Base-by-base conservation (phyloP, 1,140 invertebrate genomes). In the Ceratitis capitata region DNA sequence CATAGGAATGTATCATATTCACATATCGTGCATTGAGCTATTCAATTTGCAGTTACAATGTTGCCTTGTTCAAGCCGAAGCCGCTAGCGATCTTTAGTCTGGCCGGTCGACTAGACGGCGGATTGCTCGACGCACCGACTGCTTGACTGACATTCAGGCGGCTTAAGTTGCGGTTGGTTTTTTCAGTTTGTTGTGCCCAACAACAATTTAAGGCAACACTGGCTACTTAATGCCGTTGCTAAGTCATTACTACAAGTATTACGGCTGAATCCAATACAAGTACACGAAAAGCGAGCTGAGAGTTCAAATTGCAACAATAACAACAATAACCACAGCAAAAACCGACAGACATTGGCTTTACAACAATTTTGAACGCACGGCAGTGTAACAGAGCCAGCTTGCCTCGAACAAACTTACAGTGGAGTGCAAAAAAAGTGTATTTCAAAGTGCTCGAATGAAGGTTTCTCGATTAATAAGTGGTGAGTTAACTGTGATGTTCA, bases 291-390 rank as follows among this genome's bases (percentile, higher is more conserved):
- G 16, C 29, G 35, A 10, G 32, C 29, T 83, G 19, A 23, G 61
- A 45, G 19, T 56, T 83, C 12, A 64, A n/a, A 47, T 42, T 69
- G 56, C 47, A 64, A 64, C 83, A 84, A 84, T 47, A 47, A 26
- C 23, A n/a, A 23, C 1, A 56, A 56, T 23, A n/a, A 23, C 53
- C 16, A 64, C 4, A 58, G 23, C 53, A 58, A n/a, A 56, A 56
- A 56, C 12, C 3, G 4, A 26, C 53, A 58, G 16, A 16, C 47
- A 12, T 61, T 7, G 26, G 58, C n/a, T 69, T 78, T 78, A 45
- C 39, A 45, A 45, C 69, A 78, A 3, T 78, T 78, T 45, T 45
- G n/a, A 42, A 78, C 39, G 39, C 69, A 78, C 45, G n/a, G 5
- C 64, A 3, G 9, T 26, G 16, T 32, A 23, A 23, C n/a, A n/a